Percentiles rank a stretch among this genome's conserved stretches.
phyloP scores from a whole-genome alignment of 1,140 invertebrate species.

The Drosophila auraria region DNA sequence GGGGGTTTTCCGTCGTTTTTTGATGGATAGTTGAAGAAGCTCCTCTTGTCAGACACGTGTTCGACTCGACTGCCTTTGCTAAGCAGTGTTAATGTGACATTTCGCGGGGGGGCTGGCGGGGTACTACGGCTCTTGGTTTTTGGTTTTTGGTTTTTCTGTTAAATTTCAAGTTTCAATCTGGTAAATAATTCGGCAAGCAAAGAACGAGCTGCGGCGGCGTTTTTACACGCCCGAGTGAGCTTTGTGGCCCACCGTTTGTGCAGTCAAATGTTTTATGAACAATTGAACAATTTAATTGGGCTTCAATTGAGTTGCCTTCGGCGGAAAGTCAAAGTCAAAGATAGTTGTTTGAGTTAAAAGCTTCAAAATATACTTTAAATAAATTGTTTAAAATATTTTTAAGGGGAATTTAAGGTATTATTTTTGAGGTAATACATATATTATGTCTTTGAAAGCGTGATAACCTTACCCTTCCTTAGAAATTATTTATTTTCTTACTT shows the following conservation, averaged over 20 bases:
- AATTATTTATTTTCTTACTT: too few species aligned
- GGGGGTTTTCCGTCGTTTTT: not conserved
- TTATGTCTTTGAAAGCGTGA: too few species aligned
- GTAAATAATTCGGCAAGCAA: slow-evolving; percentile 9
- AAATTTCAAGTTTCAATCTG: slow-evolving; percentile 15
- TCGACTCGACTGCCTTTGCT: slow-evolving; percentile 28
- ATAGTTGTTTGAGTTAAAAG: slow-evolving; percentile 6
- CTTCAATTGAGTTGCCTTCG: slow-evolving; percentile 45
- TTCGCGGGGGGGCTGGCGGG: not conserved
- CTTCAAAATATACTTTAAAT: too few species aligned
- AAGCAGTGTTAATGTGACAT: slow-evolving; percentile 51
- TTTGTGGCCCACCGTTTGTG: slow-evolving; percentile 40
- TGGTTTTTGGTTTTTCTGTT: not conserved
- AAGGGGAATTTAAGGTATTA: too few species aligned
- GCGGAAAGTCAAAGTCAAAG: slow-evolving; percentile 31
- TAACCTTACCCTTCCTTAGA: too few species aligned
- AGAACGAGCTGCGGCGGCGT: not conserved
- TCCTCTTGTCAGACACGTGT: slow-evolving; percentile 53
- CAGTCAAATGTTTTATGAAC: slow-evolving; percentile 51
- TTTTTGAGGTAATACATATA: too few species aligned
- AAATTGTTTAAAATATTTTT: too few species aligned
- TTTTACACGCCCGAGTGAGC: slow-evolving; percentile 21
- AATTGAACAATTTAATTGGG: slow-evolving; percentile 49
- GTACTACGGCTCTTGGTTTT: not conserved
- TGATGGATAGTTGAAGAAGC: slow-evolving; percentile 50